Evolutionary conservation across 2,888 invertebrate species (phyloP), one percentile per base, ranked within the genome.

Genomic region (Drosophila recens): DNA sequence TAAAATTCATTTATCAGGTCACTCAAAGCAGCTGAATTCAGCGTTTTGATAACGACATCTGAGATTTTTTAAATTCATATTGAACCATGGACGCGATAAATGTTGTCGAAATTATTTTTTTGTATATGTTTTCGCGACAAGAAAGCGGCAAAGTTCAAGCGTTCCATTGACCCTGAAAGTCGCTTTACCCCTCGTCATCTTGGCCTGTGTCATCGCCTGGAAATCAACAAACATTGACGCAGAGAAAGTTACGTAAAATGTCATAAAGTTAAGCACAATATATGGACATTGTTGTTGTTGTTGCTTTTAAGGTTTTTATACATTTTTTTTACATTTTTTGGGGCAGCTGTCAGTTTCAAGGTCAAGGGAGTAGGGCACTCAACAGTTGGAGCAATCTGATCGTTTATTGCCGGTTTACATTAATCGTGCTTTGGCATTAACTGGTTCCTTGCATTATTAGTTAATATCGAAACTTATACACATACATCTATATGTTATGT

Each of bases 201-300:
- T n/a, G 9, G 17, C 20, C 48, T 48, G 20, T 23, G 30, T 20
- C 40, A 33, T 30, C 33, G 54, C 34, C 62, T 17, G 11, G 40
- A 67, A 71, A 67, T 63, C 56, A 52, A 45, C 53, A 53, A 40
- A 62, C 63, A 59, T 62, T 48, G 38, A 49, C 17, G 30, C 67
- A 86, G 79, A 89, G 86, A 87, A 87, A 87, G 86, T 87, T 87
- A 71, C 86, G 86, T 79, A 87, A 89, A 78, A 67, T 75, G 70
- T 75, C 85, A 87, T 80, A 80, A 87, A 83, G 69, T 67, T 56
- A 72, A 70, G 67, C 80, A 67, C 67, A 78, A 78, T 80, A 72
- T 78, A 65, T 77, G 71, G 71, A 73, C 76, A 75, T 42, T 46
- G 53, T 57, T 46, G 42, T 57, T 46, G 42, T 56, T 64, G 48